Percentiles rank a stretch among this genome's conserved stretches.
phyloP scores from a whole-genome alignment of 92 coral and sea anemone genomes.

The Porites cylindrica region DNA sequence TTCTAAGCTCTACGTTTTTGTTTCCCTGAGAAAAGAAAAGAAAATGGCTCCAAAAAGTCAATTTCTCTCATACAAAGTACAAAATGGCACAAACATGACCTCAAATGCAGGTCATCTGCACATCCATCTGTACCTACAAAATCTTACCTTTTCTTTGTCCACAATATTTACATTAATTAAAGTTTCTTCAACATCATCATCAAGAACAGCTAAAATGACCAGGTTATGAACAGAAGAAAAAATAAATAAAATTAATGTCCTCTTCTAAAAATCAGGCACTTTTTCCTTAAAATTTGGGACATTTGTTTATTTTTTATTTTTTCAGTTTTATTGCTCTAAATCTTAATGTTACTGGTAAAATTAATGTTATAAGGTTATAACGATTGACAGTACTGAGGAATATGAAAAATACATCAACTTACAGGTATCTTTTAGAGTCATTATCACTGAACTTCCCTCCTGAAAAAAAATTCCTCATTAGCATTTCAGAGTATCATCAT shows the following conservation, averaged over 20 bases:
- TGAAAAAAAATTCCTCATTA: slow-evolving; percentile 16
- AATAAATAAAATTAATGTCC: not conserved
- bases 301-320: no score
- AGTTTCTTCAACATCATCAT: slow-evolving; percentile 85
- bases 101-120: no score
- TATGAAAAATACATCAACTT: slow-evolving; percentile 17
- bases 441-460: slow-evolving; percentile 88
- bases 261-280: no score
- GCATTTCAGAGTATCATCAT: not conserved
- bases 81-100: no score
- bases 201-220: slow-evolving; percentile 78
- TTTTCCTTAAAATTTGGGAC: no score
- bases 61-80: no score
- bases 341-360: no score
- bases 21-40: slow-evolving; percentile 65
- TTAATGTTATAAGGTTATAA: no score
- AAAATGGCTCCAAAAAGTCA: not conserved
- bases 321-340: no score
- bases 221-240: not conserved
- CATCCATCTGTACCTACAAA: not conserved
- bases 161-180: slow-evolving; percentile 84
- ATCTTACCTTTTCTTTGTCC: slow-evolving; percentile 89
- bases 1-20: slow-evolving; percentile 87
- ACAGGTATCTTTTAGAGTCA: slow-evolving; percentile 95
- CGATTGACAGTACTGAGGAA: not conserved